Percentiles rank a stretch among this genome's conserved stretches.
Conservation (phyloP, 1,140 invertebrate species). For the Zaprionus gabonicus region DNA sequence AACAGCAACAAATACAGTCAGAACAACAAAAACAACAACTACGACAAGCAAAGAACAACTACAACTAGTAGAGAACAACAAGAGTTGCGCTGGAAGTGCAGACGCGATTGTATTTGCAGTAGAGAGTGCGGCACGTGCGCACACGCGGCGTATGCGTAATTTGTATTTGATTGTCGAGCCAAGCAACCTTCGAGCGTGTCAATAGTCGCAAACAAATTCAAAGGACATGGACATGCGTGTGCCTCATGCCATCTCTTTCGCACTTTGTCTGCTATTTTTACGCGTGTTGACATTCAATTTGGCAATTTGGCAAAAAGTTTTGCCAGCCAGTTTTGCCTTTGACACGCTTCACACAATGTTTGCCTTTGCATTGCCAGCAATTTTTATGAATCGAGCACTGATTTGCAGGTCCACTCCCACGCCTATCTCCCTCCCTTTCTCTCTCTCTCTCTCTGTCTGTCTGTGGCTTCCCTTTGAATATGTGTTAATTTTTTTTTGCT, state of each 20-base stretch:
- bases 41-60: not conserved
- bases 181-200: slow-evolving; percentile 49
- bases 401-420: slow-evolving; percentile 42
- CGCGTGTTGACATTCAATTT: slow-evolving; percentile 82
- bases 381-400: slow-evolving; percentile 74
- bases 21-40: not conserved
- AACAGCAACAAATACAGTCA: not conserved
- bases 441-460: not conserved
- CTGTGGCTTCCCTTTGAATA: slow-evolving; percentile 61
- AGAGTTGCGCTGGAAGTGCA: not conserved
- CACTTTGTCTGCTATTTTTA: slow-evolving; percentile 65
- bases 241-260: slow-evolving; percentile 12
- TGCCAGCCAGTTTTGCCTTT: slow-evolving; percentile 48
- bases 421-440: not conserved
- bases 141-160: slow-evolving; percentile 66
- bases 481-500: slow-evolving; percentile 63
- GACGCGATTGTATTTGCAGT: not conserved
- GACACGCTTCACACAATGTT: slow-evolving; percentile 53
- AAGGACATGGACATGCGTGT: slow-evolving; percentile 68
- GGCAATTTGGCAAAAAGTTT: slow-evolving; percentile 77
- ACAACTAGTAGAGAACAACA: not conserved
- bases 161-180: slow-evolving; percentile 73
- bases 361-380: slow-evolving; percentile 65
- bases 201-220: slow-evolving; percentile 74
- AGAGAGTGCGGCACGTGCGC: slow-evolving; percentile 57